phyloP scores from a whole-genome alignment of 2,888 invertebrate species.

The Drosophila lacicola region DNA sequence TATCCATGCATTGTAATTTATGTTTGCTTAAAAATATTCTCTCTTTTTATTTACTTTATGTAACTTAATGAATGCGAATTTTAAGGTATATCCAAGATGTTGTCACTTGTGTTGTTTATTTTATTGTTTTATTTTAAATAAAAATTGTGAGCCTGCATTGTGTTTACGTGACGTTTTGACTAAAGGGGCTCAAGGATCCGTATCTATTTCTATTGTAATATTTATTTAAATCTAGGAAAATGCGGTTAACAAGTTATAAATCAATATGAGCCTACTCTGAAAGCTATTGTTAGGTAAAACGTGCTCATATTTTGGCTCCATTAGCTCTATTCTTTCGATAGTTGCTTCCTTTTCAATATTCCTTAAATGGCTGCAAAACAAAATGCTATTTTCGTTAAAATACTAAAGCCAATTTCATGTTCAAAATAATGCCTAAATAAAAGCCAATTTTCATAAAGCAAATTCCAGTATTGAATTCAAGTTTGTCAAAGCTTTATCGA shows the following conservation, averaged over 20 bases:
- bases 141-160: constrained; percentile 20
- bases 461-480: background rate
- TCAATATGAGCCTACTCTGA: constrained; percentile 13
- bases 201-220: constrained; percentile 10
- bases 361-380: background rate
- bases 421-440: background rate
- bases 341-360: background rate
- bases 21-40: background rate
- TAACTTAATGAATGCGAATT: background rate
- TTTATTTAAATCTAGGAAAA: constrained; percentile 20
- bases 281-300: background rate
- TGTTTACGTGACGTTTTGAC: background rate
- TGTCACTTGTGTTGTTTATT: constrained; percentile 17
- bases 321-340: background rate
- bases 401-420: background rate
- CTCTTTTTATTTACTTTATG: background rate
- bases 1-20: constrained; percentile 1
- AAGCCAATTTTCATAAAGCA: background rate
- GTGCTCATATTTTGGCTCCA: background rate
- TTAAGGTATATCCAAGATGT: background rate
- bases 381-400: background rate
- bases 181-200: constrained; percentile 12
- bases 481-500: background rate
- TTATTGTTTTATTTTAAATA: background rate
- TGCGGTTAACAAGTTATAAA: constrained; percentile 33